These are phyloP conservation scores for Ceratosolen fusciceps DNA, from an alignment of 1,140 invertebrate species.

Conservation along the genomic window DNA sequence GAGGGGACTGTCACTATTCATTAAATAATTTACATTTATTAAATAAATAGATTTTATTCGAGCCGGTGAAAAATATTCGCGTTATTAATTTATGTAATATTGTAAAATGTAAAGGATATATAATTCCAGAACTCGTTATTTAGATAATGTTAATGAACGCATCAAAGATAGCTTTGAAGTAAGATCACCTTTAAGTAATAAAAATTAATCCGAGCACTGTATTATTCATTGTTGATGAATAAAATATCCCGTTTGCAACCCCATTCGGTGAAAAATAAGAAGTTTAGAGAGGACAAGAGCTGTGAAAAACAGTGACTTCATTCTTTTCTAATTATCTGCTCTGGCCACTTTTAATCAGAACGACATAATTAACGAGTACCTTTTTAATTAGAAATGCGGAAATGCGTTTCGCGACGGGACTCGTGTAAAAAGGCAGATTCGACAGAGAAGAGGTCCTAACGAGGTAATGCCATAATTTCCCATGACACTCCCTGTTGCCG, in stretches of 20 bases:
- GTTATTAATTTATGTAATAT: no score
- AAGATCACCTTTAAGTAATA: no score
- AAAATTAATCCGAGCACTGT: no score
- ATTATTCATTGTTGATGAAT: not conserved
- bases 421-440: constrained; percentile 28
- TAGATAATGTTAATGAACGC: no score
- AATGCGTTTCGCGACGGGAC: not conserved
- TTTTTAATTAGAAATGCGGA: constrained; percentile 60
- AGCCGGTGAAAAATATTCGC: no score
- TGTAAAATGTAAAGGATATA: no score
- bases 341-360: constrained; percentile 36
- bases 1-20: no score
- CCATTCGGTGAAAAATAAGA: not conserved
- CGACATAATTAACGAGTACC: constrained; percentile 55
- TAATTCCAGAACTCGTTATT: no score
- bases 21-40: no score
- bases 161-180: no score
- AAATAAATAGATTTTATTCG: no score
- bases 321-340: constrained; percentile 32
- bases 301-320: constrained; percentile 26
- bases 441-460: not conserved
- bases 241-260: not conserved
- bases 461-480: constrained; percentile 54
- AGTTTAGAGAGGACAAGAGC: not conserved
- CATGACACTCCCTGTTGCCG: not conserved